Conservation (phyloP, 2,888 invertebrate genomes). For the Hypselothyrea guttata region DNA sequence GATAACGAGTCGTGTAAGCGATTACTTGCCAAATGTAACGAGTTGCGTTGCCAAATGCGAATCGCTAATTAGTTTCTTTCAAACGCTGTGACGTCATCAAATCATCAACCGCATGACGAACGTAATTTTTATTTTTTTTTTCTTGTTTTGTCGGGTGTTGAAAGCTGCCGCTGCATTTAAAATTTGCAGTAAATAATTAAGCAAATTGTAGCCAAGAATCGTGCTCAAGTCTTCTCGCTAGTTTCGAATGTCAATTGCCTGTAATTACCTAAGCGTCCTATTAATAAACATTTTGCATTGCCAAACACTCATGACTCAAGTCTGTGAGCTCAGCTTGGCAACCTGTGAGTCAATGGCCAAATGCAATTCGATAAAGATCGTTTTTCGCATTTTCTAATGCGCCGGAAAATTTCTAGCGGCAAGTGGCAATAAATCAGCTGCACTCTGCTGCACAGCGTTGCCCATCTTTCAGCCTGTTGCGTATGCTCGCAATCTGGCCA, state of each 20-base stretch:
- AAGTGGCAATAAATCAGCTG: conserved; percentile 42
- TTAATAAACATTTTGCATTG: conserved; percentile 45
- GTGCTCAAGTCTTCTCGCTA: conserved; percentile 31
- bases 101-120: conserved; percentile 33
- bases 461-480: conserved; percentile 27
- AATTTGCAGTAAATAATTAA: conserved; percentile 68
- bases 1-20: conserved; percentile 15
- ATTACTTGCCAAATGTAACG: conserved; percentile 19
- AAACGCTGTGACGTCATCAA: conserved; percentile 22
- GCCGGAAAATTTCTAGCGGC: conserved; percentile 29
- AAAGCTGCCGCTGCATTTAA: conserved; percentile 58
- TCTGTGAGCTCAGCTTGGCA: conserved; percentile 46
- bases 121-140: conserved; percentile 19
- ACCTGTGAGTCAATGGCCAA: conserved; percentile 50
- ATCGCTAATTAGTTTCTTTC: conserved; percentile 19
- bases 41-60: conserved; percentile 23
- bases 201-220: conserved; percentile 65
- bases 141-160: conserved; percentile 40
- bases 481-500: too few species aligned
- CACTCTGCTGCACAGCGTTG: conserved; percentile 53
- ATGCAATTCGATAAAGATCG: conserved; percentile 8
- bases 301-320: conserved; percentile 46
- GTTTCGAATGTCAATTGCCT: conserved; percentile 61
- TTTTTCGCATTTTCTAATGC: conserved; percentile 39
- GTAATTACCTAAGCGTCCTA: conserved; percentile 59